These are phyloP conservation scores for Cavia aperea DNA, from an alignment of 2,113 vertebrate genomes.

Conservation along the genomic window DNA sequence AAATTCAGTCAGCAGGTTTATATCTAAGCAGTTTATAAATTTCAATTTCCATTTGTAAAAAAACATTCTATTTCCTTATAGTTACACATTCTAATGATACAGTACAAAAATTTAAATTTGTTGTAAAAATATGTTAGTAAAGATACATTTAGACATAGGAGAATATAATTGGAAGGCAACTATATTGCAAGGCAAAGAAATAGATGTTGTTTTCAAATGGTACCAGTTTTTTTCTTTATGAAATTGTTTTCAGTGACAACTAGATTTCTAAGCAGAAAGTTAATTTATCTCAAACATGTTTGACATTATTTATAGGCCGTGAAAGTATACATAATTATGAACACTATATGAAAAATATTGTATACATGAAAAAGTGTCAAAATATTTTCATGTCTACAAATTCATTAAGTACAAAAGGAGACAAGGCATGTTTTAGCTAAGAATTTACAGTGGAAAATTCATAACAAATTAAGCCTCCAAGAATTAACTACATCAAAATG, in stretches of 20 bases:
- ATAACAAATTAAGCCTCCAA: neutral
- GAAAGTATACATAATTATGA: constrained; percentile 32
- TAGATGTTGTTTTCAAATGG: constrained; percentile 6
- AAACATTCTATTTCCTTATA: neutral
- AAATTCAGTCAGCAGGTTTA: neutral
- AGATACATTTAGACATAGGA: constrained; percentile 42
- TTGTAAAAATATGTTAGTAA: neutral
- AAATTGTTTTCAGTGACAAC: constrained; percentile 54
- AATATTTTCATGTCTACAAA: neutral
- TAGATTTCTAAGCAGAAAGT: constrained; percentile 36
- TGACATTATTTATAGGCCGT: neutral
- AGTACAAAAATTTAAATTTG: constrained; percentile 9
- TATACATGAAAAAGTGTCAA: constrained; percentile 31
- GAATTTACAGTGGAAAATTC: neutral
- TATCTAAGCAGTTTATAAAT: constrained; percentile 35
- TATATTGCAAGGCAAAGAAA: neutral
- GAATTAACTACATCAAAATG: neutral
- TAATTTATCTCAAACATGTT: neutral
- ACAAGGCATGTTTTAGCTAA: neutral
- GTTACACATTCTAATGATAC: neutral
- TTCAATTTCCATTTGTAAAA: neutral
- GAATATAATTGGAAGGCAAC: constrained; percentile 25
- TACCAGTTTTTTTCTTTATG: neutral
- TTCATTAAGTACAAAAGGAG: neutral
- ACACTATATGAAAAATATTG: constrained; percentile 36